These are phyloP conservation scores for Heteronetta atricapilla DNA, from an alignment of 2,113 vertebrate species.

Conservation along the genomic window DNA sequence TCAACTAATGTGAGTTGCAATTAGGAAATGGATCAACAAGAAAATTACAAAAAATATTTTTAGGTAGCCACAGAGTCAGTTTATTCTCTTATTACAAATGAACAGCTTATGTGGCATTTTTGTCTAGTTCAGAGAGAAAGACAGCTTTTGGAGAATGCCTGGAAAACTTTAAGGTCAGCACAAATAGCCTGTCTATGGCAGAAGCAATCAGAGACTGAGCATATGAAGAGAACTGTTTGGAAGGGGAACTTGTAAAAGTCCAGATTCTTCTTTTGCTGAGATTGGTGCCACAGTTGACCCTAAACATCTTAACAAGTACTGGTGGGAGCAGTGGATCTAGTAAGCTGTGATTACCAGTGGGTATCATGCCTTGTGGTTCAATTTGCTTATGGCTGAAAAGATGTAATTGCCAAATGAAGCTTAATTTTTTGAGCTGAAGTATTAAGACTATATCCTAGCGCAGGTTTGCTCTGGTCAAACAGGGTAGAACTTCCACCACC, in stretches of 20 bases:
- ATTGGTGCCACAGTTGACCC: not conserved
- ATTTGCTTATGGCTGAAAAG: not conserved
- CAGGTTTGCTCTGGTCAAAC: not conserved
- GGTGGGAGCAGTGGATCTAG: not conserved
- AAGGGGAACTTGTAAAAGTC: not conserved
- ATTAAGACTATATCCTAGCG: not conserved
- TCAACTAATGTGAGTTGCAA: not conserved
- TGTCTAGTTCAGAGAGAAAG: not conserved
- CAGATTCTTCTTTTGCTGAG: not conserved
- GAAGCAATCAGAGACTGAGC: not conserved
- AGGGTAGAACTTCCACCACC: not conserved
- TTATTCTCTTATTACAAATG: not conserved
- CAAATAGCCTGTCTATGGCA: not conserved
- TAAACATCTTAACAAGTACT: not conserved
- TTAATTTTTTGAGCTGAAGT: not conserved
- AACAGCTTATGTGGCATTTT: not conserved
- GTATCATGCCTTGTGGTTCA: fast-evolving
- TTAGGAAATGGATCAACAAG: not conserved
- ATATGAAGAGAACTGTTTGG: not conserved
- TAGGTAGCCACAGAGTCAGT: not conserved
- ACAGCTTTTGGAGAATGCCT: not conserved
- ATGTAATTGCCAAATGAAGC: not conserved
- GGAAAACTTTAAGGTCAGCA: not conserved
- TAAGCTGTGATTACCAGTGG: not conserved
- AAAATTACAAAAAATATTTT: not conserved